Base-by-base conservation (phyloP, 2,888 invertebrate species). In the Ditula angustiorana region DNA sequence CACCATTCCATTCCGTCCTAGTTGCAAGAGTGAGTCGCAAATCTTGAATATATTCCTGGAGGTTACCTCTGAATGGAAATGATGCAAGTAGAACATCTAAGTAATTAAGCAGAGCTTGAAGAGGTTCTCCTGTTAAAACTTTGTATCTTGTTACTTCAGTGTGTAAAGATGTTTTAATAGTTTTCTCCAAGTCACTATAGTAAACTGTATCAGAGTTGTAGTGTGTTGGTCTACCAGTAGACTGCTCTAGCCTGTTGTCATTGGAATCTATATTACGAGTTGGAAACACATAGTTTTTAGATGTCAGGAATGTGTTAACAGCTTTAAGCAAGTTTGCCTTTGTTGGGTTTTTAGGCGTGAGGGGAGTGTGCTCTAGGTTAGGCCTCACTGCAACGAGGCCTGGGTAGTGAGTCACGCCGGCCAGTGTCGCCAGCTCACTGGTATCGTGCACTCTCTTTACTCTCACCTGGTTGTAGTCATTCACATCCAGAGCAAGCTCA, bases 161-260 rank as follows among this genome's bases (percentile, higher is more conserved):
- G 70, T 94, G 94, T 23, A 99, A 89, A 50, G 96, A 96, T 77
- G 96, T 97, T 72, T 95, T 94, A n/a, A 99, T 84, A 0, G 97
- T 96, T 76, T 96, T 96, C 86, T 98, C 97, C 65, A 99, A 86
- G 88, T 99, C 99, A 70, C 95, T 95, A 86, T 97, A 96, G 83
- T 97, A 97, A 0, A 98, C 94, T 4, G 94, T 83, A 81, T 96
- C 95, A 30, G 87, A 74, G 71, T 80, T 74, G n/a, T 70, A 35
- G 33, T 66, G 61, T 5, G 55, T 16, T 24, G 59, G 57, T 57
- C 74, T 79, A 19, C 79, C 78, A 7, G 28, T 5, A 21, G 33
- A 23, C n/a, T 13, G 24, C 7, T 33, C 61, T 70, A 74, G 59
- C 68, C 73, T 62, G 76, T 78, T 69, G 41, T 75, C 73, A 85